Percentiles rank a stretch among this genome's conserved stretches.
phyloP scores from a whole-genome alignment of 2,888 invertebrate genomes.

The Frankliniella intonsa region DNA sequence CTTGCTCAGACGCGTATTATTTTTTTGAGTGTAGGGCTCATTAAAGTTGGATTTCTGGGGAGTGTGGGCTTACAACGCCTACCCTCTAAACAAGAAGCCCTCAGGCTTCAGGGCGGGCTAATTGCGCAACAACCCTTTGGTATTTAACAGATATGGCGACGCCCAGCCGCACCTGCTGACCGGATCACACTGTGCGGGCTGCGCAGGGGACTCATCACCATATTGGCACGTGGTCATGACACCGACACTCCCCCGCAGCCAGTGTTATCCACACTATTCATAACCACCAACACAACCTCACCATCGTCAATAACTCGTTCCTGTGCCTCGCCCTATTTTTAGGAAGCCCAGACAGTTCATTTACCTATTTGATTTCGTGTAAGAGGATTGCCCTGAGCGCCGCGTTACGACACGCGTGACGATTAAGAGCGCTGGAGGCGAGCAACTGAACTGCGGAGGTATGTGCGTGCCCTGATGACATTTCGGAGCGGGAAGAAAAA shows the following conservation, averaged over 20 bases:
- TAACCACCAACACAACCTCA: too few species aligned
- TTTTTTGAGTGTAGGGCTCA: too few species aligned
- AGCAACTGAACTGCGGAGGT: not conserved
- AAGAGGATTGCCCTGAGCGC: not conserved
- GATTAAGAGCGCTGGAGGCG: not conserved
- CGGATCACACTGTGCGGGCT: too few species aligned
- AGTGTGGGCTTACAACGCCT: too few species aligned
- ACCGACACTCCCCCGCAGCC: not conserved
- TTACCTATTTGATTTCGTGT: too few species aligned
- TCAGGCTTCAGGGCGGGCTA: not conserved
- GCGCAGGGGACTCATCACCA: not conserved
- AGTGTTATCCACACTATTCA: not conserved
- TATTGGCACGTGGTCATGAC: not conserved
- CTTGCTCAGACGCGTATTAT: too few species aligned
- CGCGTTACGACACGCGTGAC: not conserved
- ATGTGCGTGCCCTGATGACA: slow-evolving; percentile 15
- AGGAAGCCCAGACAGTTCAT: too few species aligned
- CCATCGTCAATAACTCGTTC: too few species aligned
- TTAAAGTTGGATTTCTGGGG: too few species aligned
- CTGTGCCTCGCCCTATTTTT: too few species aligned
- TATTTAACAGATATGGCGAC: not conserved
- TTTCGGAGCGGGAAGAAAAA: slow-evolving; percentile 11
- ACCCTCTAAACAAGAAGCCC: too few species aligned
- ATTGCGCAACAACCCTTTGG: not conserved
- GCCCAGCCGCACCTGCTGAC: not conserved